A percentile compares a stretch with the other conserved stretches of the same genome.
These are phyloP conservation scores for Parnassius apollo DNA, from an alignment of 2,888 invertebrate species.

Conservation along the genomic window DNA sequence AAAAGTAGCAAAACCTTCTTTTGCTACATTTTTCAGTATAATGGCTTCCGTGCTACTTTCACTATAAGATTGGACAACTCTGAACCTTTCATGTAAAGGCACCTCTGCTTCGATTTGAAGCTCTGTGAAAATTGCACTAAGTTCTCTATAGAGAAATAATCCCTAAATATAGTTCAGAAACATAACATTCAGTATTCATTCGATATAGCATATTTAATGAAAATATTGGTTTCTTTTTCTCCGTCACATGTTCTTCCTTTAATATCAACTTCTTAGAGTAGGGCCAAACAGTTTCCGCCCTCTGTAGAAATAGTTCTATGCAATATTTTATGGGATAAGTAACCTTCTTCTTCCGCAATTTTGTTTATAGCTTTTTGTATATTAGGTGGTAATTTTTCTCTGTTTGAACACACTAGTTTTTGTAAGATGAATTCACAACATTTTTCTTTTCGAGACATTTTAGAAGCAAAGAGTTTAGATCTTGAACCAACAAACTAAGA, in stretches of 20 bases:
- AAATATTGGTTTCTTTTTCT: slow-evolving; percentile 44
- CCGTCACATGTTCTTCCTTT: slow-evolving; percentile 38
- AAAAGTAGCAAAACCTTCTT: slow-evolving; percentile 40
- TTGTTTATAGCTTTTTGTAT: slow-evolving; percentile 28
- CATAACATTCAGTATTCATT: slow-evolving; percentile 37
- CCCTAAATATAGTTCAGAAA: slow-evolving; percentile 47
- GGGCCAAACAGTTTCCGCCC: slow-evolving; percentile 48
- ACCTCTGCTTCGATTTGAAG: slow-evolving; percentile 46
- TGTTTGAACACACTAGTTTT: slow-evolving; percentile 19
- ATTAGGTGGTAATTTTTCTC: slow-evolving; percentile 1
- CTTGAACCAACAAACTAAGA: no score
- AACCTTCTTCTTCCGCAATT: slow-evolving; percentile 40
- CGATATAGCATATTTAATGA: slow-evolving; percentile 49
- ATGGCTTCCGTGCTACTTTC: slow-evolving; percentile 44
- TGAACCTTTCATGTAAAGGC: slow-evolving; percentile 41
- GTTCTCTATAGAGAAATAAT: slow-evolving; percentile 47
- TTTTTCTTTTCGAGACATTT: slow-evolving; percentile 18
- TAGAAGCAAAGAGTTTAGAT: no score
- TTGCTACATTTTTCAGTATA: slow-evolving; percentile 49
- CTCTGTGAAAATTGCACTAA: slow-evolving; percentile 41
- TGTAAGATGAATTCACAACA: slow-evolving; percentile 2
- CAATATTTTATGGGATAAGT: slow-evolving; percentile 33
- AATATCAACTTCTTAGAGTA: slow-evolving; percentile 45
- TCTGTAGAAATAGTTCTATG: slow-evolving; percentile 38
- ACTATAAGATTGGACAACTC: slow-evolving; percentile 40